A percentile compares a stretch with the other conserved stretches of the same genome.
Conservation (phyloP, 2,888 invertebrate species). For the Oligia latruncula region DNA sequence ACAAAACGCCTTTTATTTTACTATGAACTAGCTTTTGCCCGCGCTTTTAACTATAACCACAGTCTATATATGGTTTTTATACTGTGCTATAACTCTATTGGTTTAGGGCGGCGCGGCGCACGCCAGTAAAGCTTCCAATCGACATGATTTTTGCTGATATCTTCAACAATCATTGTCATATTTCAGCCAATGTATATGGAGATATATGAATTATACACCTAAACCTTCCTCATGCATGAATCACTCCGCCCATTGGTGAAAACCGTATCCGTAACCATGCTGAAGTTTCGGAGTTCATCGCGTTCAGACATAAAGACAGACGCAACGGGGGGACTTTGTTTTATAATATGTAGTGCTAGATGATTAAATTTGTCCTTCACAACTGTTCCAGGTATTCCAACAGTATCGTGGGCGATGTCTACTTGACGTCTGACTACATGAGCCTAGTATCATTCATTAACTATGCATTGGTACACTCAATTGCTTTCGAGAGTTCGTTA, state of each 20-base stretch:
- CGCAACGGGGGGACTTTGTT: no score
- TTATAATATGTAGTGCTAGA: no score
- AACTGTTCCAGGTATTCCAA: neutral
- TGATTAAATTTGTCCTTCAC: slow-evolving; percentile 1
- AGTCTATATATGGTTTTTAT: no score
- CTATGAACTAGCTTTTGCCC: neutral
- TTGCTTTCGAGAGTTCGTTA: neutral
- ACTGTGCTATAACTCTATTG: neutral
- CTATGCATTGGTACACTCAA: neutral
- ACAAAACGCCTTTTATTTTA: neutral
- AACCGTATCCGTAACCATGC: no score
- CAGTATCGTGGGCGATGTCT: neutral
- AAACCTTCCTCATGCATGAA: neutral
- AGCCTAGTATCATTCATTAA: neutral
- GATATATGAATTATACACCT: neutral
- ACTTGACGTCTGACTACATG: slow-evolving; percentile 7
- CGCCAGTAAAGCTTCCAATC: neutral
- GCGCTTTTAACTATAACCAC: neutral
- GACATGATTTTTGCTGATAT: neutral
- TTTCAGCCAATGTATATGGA: neutral
- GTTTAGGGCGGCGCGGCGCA: neutral
- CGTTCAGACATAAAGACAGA: no score
- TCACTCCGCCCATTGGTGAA: neutral
- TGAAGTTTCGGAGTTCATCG: no score
- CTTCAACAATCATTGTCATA: neutral